Conservation (phyloP, 2,888 invertebrate genomes). For the Ophion slaviceki region DNA sequence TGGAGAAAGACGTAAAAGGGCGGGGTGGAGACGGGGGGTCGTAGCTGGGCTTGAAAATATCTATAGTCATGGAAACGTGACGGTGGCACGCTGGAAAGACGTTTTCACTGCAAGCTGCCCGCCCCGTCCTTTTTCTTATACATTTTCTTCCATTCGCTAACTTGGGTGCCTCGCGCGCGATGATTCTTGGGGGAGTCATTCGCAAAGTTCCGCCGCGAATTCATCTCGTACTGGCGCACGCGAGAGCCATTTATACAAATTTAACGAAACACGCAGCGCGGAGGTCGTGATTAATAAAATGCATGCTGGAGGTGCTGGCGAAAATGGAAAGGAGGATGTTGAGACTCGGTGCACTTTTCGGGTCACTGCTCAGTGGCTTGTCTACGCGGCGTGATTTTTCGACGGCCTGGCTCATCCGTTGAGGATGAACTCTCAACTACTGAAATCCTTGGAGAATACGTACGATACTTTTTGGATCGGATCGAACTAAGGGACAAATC, state of each 20-base stretch:
- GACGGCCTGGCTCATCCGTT: too few species aligned
- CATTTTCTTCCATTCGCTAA: neutral
- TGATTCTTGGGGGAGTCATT: conserved; percentile 48
- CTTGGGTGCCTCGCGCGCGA: conserved; percentile 22
- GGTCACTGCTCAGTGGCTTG: neutral
- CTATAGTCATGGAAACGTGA: conserved; percentile 60
- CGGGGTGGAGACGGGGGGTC: neutral
- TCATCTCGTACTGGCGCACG: neutral
- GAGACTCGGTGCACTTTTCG: neutral
- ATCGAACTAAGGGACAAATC: too few species aligned
- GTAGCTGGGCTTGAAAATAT: conserved; percentile 6
- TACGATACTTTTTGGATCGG: too few species aligned
- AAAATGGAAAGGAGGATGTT: neutral
- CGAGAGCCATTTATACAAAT: conserved; percentile 25
- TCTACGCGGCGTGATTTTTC: neutral
- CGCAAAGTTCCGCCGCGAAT: conserved; percentile 27
- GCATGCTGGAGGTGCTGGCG: neutral
- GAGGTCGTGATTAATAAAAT: conserved; percentile 3
- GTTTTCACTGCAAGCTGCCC: conserved; percentile 33
- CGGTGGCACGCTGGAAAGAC: conserved; percentile 44
- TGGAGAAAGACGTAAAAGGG: conserved; percentile 20
- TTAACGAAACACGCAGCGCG: neutral
- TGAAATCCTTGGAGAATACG: too few species aligned
- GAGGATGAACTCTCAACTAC: too few species aligned
- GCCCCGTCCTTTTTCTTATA: neutral